Evolutionary conservation across 2,797 vertebrate genomes (phyloP).

Genomic region (Sebastes miniatus): DNA sequence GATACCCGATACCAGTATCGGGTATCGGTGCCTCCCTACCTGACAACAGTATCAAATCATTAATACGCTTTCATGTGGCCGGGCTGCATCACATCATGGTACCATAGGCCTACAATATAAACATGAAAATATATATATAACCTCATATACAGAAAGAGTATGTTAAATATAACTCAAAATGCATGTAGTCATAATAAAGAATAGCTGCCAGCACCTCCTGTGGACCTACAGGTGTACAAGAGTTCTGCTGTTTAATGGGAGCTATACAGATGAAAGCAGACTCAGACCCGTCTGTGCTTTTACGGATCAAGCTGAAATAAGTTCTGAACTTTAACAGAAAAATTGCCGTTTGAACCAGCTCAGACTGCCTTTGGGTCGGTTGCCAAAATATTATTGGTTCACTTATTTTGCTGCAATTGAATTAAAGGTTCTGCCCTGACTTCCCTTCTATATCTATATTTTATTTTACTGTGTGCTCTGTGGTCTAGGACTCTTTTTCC

Average conservation of each 20-base stretch:
- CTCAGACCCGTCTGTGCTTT: not conserved
- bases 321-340: not conserved
- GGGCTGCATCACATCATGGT: no score
- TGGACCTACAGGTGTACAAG: no score
- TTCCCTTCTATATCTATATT: not conserved
- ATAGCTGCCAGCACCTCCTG: no score
- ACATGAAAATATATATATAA: no score
- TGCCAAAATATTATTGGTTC: not conserved
- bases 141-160: no score
- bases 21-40: no score
- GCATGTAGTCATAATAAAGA: no score
- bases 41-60: no score
- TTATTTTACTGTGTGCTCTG: not conserved
- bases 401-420: slow-evolving; percentile 6
- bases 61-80: no score
- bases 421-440: slow-evolving; percentile 14
- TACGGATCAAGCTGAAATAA: not conserved
- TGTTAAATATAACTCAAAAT: no score
- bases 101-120: no score
- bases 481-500: slow-evolving; percentile 4
- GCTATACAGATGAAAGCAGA: not conserved
- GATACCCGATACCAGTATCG: no score
- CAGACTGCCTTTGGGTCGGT: slow-evolving; percentile 1
- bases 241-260: not conserved
- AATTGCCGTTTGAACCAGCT: not conserved